phyloP scores from a whole-genome alignment of 2,888 invertebrate genomes.

The Carterocephalus palaemon region DNA sequence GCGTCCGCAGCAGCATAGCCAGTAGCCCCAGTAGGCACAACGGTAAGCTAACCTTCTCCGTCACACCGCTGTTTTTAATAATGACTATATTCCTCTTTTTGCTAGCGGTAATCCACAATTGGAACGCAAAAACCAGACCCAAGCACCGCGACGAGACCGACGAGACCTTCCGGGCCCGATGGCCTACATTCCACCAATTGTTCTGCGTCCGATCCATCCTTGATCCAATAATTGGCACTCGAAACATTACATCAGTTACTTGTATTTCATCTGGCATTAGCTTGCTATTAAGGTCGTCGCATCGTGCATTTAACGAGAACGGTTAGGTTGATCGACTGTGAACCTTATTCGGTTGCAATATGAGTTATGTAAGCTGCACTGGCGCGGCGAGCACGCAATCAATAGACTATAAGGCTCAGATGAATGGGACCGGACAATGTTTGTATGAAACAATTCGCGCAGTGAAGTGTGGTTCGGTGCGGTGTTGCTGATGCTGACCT shows the following conservation, averaged over 20 bases:
- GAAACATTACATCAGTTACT: not conserved
- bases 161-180: slow-evolving; percentile 30
- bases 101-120: slow-evolving; percentile 5
- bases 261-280: no score
- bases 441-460: slow-evolving; percentile 21
- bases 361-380: not conserved
- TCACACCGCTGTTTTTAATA: no score
- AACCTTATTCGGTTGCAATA: not conserved
- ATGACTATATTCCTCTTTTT: slow-evolving; percentile 19
- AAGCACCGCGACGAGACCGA: slow-evolving; percentile 28
- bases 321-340: not conserved
- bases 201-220: slow-evolving; percentile 13
- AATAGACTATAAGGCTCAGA: not conserved
- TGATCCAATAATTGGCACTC: slow-evolving; percentile 7
- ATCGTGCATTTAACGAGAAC: no score
- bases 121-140: slow-evolving; percentile 19
- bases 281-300: not conserved
- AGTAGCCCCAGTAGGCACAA: no score
- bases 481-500: slow-evolving; percentile 21
- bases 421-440: slow-evolving; percentile 5
- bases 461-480: slow-evolving; percentile 11
- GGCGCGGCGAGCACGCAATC: no score
- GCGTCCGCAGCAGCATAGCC: no score
- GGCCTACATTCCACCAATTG: slow-evolving; percentile 32
- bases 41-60: no score